Evolutionary conservation across 1,140 invertebrate species (phyloP).

Genomic region (Grapholita molesta): DNA sequence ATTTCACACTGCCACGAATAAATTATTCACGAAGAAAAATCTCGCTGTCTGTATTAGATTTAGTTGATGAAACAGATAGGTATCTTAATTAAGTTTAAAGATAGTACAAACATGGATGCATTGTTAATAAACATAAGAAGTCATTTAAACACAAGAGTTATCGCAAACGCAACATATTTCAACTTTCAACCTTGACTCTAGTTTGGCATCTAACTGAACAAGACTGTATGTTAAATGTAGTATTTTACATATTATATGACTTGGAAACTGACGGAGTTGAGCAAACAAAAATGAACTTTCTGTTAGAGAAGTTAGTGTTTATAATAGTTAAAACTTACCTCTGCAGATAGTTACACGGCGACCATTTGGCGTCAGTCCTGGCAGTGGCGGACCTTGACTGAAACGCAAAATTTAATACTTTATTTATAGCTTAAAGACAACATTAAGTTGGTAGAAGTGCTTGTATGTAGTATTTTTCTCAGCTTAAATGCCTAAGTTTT

Average conservation of each 20-base stretch:
- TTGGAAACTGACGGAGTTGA: neutral
- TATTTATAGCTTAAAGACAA: neutral
- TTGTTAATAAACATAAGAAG: neutral
- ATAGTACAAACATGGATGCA: no score
- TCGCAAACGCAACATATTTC: neutral
- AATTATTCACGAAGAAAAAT: no score
- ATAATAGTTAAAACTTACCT: conserved; percentile 41
- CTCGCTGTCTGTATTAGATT: no score
- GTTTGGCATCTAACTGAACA: neutral
- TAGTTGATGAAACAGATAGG: no score
- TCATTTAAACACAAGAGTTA: neutral
- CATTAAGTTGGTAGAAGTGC: no score
- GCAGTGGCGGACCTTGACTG: conserved; percentile 88
- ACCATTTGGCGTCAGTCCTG: conserved; percentile 87
- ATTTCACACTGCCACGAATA: no score
- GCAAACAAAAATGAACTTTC: neutral
- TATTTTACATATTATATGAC: neutral
- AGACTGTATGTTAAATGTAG: neutral
- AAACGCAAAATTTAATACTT: conserved; percentile 31
- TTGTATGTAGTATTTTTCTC: no score
- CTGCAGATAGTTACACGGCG: conserved; percentile 82
- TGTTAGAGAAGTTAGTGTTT: neutral
- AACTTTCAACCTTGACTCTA: neutral
- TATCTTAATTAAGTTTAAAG: no score
- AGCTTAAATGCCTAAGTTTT: no score